Evolutionary conservation across 2,888 invertebrate species (phyloP).

Genomic region (Cataglyphis albicans): DNA sequence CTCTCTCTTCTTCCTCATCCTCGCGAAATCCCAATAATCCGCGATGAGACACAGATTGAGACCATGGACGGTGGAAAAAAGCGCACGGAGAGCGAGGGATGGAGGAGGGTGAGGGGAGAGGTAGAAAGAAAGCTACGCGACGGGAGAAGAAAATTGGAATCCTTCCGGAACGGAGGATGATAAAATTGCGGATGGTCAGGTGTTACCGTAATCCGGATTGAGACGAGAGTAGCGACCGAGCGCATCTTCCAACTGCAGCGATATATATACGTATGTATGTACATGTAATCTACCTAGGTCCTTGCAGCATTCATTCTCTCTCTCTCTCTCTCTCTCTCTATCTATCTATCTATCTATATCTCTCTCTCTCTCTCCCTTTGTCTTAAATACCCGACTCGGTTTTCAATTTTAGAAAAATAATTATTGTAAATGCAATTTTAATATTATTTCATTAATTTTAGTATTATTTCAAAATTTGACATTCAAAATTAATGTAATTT

Average conservation of each 20-base stretch:
- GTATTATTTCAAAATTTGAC: background rate
- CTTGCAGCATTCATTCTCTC: background rate
- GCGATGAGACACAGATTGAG: slow-evolving; percentile 85
- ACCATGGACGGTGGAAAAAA: slow-evolving; percentile 72
- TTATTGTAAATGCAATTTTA: background rate
- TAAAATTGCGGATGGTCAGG: slow-evolving; percentile 84
- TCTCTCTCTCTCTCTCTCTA: background rate
- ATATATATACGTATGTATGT: slow-evolving; percentile 53
- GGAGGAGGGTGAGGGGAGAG: slow-evolving; percentile 59
- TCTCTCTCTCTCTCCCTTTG: slow-evolving; percentile 13
- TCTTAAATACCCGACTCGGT: slow-evolving; percentile 12
- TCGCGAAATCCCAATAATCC: slow-evolving; percentile 85
- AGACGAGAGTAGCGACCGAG: slow-evolving; percentile 71
- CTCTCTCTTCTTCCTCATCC: slow-evolving; percentile 55
- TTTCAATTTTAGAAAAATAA: slow-evolving; percentile 21
- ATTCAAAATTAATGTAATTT: background rate
- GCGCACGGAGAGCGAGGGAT: slow-evolving; percentile 20
- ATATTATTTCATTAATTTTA: slow-evolving; percentile 2
- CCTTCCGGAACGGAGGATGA: slow-evolving; percentile 81
- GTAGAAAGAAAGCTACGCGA: slow-evolving; percentile 58
- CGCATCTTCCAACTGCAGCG: slow-evolving; percentile 20
- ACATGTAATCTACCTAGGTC: background rate
- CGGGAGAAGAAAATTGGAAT: slow-evolving; percentile 84
- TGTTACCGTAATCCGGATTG: slow-evolving; percentile 84
- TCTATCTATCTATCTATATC: background rate